phyloP scores from a whole-genome alignment of 2,888 invertebrate species.

The Doris montereyensis region DNA sequence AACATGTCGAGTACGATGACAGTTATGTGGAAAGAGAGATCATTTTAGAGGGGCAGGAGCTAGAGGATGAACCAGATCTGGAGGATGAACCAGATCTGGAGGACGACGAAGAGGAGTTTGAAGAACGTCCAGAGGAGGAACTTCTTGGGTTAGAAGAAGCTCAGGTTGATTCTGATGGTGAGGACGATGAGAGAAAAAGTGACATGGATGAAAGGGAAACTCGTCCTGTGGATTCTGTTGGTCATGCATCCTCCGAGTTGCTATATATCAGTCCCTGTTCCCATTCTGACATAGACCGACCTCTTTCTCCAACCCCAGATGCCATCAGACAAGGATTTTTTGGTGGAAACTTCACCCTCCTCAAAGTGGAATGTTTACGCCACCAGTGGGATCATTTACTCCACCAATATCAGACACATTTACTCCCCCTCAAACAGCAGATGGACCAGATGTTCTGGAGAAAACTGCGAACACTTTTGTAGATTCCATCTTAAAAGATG shows the following conservation, averaged over 20 bases:
- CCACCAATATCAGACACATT: conserved; percentile 29
- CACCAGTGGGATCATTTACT: conserved; percentile 23
- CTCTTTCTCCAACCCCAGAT: conserved; percentile 74
- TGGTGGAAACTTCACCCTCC: conserved; percentile 43
- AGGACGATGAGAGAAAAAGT: conserved; percentile 13
- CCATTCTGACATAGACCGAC: conserved; percentile 76
- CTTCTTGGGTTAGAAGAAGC: conserved; percentile 47
- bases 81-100: conserved; percentile 42
- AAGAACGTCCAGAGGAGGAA: conserved; percentile 49
- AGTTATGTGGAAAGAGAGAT: not conserved
- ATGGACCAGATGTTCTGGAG: conserved; percentile 52
- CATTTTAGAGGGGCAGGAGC: conserved; percentile 25
- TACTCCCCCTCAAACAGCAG: conserved; percentile 31
- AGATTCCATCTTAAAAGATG: conserved; percentile 65
- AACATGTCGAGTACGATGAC: conserved; percentile 27
- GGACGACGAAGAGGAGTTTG: conserved; percentile 50
- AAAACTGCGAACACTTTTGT: conserved; percentile 66
- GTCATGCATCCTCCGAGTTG: conserved; percentile 31
- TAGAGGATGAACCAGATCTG: conserved; percentile 39
- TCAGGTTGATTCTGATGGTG: conserved; percentile 37
- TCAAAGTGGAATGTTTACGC: conserved; percentile 32
- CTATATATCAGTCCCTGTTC: conserved; percentile 30
- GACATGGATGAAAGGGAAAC: conserved; percentile 43
- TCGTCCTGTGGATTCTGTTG: conserved; percentile 46
- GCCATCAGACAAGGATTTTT: conserved; percentile 60